A percentile compares a stretch with the other conserved stretches of the same genome.
Conservation (phyloP, 2,888 invertebrate genomes). For the Caenorhabditis plicata region DNA sequence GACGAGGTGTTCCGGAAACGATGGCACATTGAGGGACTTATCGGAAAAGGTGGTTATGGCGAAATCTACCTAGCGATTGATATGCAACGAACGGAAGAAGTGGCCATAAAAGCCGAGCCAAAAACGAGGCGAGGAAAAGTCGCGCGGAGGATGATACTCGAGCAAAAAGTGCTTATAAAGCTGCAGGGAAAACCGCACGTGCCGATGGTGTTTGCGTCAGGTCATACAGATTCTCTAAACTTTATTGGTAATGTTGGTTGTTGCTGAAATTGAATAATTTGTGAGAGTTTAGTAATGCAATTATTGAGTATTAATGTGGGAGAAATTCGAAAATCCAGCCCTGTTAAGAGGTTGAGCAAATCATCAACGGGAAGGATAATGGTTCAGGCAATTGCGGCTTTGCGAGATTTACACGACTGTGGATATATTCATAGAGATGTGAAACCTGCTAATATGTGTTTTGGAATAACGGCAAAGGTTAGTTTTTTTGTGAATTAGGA, state of each 20-base stretch:
- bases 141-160: constrained; percentile 49
- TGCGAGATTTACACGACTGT: constrained; percentile 51
- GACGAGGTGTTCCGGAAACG: constrained; percentile 35
- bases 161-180: constrained; percentile 42
- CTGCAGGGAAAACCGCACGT: constrained; percentile 51
- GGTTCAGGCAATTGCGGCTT: constrained; percentile 44
- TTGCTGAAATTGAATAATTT: not conserved
- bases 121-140: constrained; percentile 37
- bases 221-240: constrained; percentile 29
- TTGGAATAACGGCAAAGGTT: constrained; percentile 41
- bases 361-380: constrained; percentile 10
- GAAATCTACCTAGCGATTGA: constrained; percentile 51
- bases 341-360: constrained; percentile 39
- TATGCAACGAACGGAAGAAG: constrained; percentile 31
- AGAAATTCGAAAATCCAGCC: constrained; percentile 48
- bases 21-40: constrained; percentile 37
- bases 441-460: constrained; percentile 58
- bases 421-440: constrained; percentile 52
- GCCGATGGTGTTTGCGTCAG: constrained; percentile 45
- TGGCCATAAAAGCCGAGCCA: constrained; percentile 54
- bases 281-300: constrained; percentile 43
- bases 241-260: constrained; percentile 25
- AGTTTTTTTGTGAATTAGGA: not conserved
- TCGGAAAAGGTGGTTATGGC: constrained; percentile 46
- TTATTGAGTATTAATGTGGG: constrained; percentile 52